These are phyloP conservation scores for Acleris emargana DNA, from an alignment of 2,888 invertebrate genomes.

Conservation along the genomic window DNA sequence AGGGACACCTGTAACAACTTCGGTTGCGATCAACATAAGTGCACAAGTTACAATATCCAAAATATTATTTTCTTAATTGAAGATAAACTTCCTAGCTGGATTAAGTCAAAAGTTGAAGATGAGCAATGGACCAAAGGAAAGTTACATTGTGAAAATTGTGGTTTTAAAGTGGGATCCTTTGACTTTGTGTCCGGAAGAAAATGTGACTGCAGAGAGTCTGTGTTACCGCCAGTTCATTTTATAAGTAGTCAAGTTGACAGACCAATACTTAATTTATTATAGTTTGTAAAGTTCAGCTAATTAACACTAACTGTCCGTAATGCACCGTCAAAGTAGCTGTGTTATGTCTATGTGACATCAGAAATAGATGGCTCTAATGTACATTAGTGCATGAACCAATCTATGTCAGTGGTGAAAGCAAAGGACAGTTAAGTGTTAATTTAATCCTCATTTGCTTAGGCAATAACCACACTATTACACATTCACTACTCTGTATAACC, in stretches of 20 bases:
- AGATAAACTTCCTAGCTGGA: constrained; percentile 84
- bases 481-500: too few relatives aligned
- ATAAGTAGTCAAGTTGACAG: constrained; percentile 86
- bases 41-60: constrained; percentile 61
- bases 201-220: constrained; percentile 82
- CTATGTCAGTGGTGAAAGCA: too few relatives aligned
- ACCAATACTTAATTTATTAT: constrained; percentile 48
- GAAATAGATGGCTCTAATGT: too few relatives aligned
- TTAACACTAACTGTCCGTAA: too few relatives aligned
- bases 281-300: too few relatives aligned
- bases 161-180: constrained; percentile 85
- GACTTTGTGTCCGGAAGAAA: constrained; percentile 86
- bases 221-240: constrained; percentile 85
- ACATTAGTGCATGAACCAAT: too few relatives aligned
- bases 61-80: constrained; percentile 80
- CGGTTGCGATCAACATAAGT: constrained; percentile 51
- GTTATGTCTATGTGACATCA: too few relatives aligned
- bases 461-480: too few relatives aligned
- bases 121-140: constrained; percentile 88
- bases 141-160: constrained; percentile 85
- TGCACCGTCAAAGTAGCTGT: too few relatives aligned
- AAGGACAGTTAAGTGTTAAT: too few relatives aligned
- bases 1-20: constrained; percentile 43
- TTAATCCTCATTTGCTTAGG: too few relatives aligned
- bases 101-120: constrained; percentile 75